A percentile compares a stretch with the other conserved stretches of the same genome.
These are phyloP conservation scores for Cremastinae sp. DNA, from an alignment of 2,888 invertebrate genomes.

Conservation along the genomic window DNA sequence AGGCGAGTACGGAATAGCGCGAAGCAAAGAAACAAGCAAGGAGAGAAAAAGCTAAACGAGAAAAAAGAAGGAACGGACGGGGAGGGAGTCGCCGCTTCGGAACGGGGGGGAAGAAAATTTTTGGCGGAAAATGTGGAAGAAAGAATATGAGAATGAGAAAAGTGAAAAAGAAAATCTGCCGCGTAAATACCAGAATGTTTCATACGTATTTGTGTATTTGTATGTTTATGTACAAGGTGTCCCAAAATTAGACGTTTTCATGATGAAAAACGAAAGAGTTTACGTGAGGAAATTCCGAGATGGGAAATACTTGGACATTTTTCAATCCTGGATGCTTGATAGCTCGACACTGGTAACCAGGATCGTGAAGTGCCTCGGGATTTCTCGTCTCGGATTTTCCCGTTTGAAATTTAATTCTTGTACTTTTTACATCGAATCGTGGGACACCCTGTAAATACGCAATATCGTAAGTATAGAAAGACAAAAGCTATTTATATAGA, in stretches of 20 bases:
- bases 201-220: not conserved
- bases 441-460: constrained; percentile 13
- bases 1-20: constrained; percentile 47
- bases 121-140: constrained; percentile 33
- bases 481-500: constrained; percentile 22
- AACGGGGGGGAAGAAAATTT: too few species aligned
- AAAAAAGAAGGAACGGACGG: constrained; percentile 11
- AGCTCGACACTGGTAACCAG: too few species aligned
- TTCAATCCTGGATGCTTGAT: too few species aligned
- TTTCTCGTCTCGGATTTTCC: too few species aligned
- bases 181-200: not conserved
- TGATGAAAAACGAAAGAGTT: too few species aligned
- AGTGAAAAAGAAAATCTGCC: constrained; percentile 11
- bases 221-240: not conserved
- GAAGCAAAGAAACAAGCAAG: constrained; percentile 10
- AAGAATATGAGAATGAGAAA: not conserved
- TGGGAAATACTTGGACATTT: too few species aligned
- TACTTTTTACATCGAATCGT: too few species aligned
- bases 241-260: too few species aligned
- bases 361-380: too few species aligned
- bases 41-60: constrained; percentile 9
- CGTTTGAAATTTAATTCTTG: too few species aligned
- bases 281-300: too few species aligned
- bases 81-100: too few species aligned
- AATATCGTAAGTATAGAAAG: constrained; percentile 9